Percentiles rank a stretch among this genome's conserved stretches.
Conservation (phyloP, 2,113 vertebrate species). For the Azemiops feae region DNA sequence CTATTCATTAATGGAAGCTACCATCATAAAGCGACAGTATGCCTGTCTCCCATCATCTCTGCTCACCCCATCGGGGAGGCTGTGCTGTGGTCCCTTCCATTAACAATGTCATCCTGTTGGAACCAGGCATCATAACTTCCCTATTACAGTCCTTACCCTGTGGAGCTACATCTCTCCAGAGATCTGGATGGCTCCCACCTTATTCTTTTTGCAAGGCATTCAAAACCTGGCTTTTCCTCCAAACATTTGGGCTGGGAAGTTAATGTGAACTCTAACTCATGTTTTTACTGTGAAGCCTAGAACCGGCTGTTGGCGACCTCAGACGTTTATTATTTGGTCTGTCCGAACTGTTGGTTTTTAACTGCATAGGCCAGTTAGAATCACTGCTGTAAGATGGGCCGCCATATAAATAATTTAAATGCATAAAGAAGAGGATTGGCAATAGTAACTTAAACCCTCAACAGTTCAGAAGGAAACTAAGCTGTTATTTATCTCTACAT, state of each 20-base stretch:
- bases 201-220: not conserved
- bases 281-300: not conserved
- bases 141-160: not conserved
- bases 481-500: not conserved
- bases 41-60: not conserved
- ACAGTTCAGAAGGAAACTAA: not conserved
- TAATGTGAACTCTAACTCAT: not conserved
- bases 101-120: not conserved
- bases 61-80: not conserved
- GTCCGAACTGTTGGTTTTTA: not conserved
- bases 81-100: not conserved
- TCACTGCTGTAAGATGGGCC: not conserved
- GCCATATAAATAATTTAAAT: not conserved
- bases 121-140: not conserved
- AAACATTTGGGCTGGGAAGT: not conserved
- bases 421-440: not conserved
- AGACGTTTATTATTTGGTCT: not conserved
- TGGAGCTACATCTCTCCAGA: not conserved
- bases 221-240: not conserved
- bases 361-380: not conserved
- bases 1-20: not conserved
- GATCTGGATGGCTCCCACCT: not conserved
- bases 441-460: not conserved
- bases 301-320: not conserved
- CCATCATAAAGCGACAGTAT: not conserved